Evolutionary conservation across 2,888 invertebrate species (phyloP).

Genomic region (Drosophila austrosaltans): DNA sequence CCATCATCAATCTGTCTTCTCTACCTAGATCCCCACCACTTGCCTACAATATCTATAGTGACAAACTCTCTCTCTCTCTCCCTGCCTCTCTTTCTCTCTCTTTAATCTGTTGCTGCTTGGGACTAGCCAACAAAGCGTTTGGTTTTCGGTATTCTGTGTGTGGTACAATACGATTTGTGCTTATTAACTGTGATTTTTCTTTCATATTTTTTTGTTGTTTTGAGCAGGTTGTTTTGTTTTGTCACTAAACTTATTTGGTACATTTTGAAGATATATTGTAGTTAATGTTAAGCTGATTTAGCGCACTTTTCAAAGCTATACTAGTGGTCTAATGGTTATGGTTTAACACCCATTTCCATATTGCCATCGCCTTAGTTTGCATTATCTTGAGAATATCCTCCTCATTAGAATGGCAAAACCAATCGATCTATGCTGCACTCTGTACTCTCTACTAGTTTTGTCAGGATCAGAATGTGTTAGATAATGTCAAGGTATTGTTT

Average conservation of each 20-base stretch:
- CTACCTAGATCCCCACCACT: slow-evolving; percentile 3
- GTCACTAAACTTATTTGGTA: slow-evolving; percentile 50
- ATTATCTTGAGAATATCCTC: not conserved
- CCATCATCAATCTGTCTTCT: not conserved
- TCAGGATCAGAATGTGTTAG: not conserved
- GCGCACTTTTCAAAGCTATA: slow-evolving; percentile 44
- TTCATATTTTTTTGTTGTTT: slow-evolving; percentile 38
- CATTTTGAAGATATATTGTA: slow-evolving; percentile 43
- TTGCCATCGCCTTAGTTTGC: not conserved
- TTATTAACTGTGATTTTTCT: slow-evolving; percentile 20
- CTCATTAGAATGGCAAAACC: slow-evolving; percentile 8
- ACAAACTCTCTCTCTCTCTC: slow-evolving; percentile 29
- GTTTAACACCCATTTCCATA: not conserved
- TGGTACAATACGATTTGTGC: slow-evolving; percentile 59
- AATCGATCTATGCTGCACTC: slow-evolving; percentile 1
- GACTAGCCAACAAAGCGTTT: slow-evolving; percentile 68
- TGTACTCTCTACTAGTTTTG: not conserved
- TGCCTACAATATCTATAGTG: not conserved
- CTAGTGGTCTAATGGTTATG: slow-evolving; percentile 25
- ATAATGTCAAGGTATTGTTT: not conserved
- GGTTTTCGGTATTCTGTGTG: slow-evolving; percentile 41
- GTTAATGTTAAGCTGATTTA: slow-evolving; percentile 50
- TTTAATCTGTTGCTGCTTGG: slow-evolving; percentile 29
- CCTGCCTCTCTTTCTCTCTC: slow-evolving; percentile 10
- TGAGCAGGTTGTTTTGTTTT: slow-evolving; percentile 71